phyloP scores from a whole-genome alignment of 2,113 vertebrate genomes.

The Arothron firmamentum region DNA sequence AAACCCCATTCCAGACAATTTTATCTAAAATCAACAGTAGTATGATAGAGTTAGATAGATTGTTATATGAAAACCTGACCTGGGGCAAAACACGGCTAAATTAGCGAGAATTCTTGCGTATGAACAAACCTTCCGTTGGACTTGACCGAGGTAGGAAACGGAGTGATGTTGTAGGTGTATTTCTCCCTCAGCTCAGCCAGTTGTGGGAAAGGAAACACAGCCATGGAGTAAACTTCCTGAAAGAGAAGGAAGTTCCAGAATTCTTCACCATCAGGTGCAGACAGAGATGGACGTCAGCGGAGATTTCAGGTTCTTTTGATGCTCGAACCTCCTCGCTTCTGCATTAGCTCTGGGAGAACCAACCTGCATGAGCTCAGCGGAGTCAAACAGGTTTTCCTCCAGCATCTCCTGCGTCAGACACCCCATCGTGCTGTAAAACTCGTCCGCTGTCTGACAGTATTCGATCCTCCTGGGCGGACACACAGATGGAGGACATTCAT shows the following conservation, averaged over 20 bases:
- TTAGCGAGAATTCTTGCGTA: too few relatives aligned
- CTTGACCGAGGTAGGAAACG: slow-evolving; percentile 89
- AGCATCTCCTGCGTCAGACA: slow-evolving; percentile 95
- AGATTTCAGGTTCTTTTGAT: too few relatives aligned
- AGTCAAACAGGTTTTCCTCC: slow-evolving; percentile 86
- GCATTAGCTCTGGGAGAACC: too few relatives aligned
- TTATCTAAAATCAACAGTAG: background rate
- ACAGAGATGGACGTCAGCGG: background rate
- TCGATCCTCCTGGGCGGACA: slow-evolving; percentile 82
- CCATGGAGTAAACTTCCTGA: slow-evolving; percentile 95
- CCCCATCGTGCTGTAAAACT: slow-evolving; percentile 97
- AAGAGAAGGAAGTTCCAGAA: background rate
- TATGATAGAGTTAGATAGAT: too few relatives aligned
- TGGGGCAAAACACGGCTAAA: too few relatives aligned
- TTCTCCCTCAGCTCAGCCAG: slow-evolving; percentile 95
- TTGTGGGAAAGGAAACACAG: slow-evolving; percentile 94
- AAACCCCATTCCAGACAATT: background rate
- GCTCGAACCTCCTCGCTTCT: too few relatives aligned
- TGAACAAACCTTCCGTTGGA: slow-evolving; percentile 79
- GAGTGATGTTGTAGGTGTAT: slow-evolving; percentile 98
- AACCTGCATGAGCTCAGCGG: slow-evolving; percentile 94
- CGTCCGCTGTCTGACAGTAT: slow-evolving; percentile 90
- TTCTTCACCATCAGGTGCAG: background rate
- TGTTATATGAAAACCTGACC: too few relatives aligned
- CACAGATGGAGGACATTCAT: background rate